phyloP scores from a whole-genome alignment of 1,140 invertebrate genomes.

The Drosophila biarmipes region DNA sequence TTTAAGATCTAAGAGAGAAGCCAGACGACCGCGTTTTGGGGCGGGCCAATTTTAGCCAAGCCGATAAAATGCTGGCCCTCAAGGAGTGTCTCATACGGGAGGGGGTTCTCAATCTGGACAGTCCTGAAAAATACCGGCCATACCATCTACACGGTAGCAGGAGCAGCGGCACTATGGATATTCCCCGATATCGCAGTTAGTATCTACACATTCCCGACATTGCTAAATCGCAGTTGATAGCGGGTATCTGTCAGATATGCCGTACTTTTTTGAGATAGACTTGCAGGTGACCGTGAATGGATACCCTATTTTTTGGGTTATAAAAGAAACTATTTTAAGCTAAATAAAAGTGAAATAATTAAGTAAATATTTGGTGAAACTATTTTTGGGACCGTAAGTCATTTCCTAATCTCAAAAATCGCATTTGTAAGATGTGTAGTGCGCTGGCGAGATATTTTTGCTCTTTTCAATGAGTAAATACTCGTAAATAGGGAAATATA shows the following conservation, averaged over 20 bases:
- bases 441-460: not conserved
- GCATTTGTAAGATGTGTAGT: not conserved
- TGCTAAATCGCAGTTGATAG: conserved; percentile 10
- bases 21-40: conserved; percentile 22
- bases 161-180: conserved; percentile 69
- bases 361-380: not conserved
- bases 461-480: conserved; percentile 1
- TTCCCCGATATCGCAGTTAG: conserved; percentile 77
- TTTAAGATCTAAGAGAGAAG: conserved; percentile 27
- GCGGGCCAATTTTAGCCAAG: conserved; percentile 38
- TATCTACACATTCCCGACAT: conserved; percentile 28
- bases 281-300: not conserved
- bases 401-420: not conserved
- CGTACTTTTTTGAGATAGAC: not conserved
- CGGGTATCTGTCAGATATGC: conserved; percentile 33
- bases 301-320: not conserved
- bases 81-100: conserved; percentile 82
- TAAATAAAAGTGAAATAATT: conserved; percentile 1
- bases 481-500: not conserved
- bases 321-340: no score
- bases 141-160: conserved; percentile 62
- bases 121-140: conserved; percentile 38
- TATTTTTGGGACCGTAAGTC: conserved; percentile 3
- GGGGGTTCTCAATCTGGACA: conserved; percentile 79
- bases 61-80: conserved; percentile 69